These are phyloP conservation scores for Fragum fragum DNA, from an alignment of 2,888 invertebrate species.

Conservation along the genomic window DNA sequence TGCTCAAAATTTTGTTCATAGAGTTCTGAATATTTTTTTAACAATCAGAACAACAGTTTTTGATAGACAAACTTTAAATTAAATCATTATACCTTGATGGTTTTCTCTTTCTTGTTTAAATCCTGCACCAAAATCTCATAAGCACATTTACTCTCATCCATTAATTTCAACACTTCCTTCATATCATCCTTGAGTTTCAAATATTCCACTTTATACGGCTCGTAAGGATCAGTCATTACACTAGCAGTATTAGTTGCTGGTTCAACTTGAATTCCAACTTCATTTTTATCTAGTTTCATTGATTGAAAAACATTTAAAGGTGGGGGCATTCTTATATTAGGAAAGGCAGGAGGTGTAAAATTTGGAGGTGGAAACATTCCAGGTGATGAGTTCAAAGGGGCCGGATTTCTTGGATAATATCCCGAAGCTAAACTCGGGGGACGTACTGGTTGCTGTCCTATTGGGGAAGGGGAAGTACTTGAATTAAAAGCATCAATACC, in stretches of 20 bases:
- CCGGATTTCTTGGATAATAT: conserved; percentile 35
- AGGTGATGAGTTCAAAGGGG: conserved; percentile 8
- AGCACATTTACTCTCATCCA: conserved; percentile 23
- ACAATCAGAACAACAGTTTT: no score
- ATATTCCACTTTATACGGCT: conserved; percentile 60
- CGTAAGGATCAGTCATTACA: conserved; percentile 68
- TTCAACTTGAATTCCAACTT: conserved; percentile 48
- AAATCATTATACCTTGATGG: conserved; percentile 65
- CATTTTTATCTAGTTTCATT: conserved; percentile 36
- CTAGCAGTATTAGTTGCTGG: conserved; percentile 19
- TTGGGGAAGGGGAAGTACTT: background rate
- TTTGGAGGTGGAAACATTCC: background rate
- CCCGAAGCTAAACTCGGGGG: conserved; percentile 48
- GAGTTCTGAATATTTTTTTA: no score
- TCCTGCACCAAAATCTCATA: conserved; percentile 52
- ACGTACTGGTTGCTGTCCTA: conserved; percentile 28
- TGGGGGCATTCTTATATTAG: conserved; percentile 20
- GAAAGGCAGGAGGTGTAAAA: conserved; percentile 15
- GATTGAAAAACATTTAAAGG: background rate
- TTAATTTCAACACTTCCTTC: conserved; percentile 30
- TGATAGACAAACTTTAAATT: no score
- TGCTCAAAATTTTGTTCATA: no score
- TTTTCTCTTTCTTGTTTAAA: conserved; percentile 47
- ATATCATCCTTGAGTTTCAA: conserved; percentile 54
- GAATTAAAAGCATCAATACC: conserved; percentile 45